These are phyloP conservation scores for Ormyrus pomaceus DNA, from an alignment of 2,888 invertebrate species.

Conservation along the genomic window DNA sequence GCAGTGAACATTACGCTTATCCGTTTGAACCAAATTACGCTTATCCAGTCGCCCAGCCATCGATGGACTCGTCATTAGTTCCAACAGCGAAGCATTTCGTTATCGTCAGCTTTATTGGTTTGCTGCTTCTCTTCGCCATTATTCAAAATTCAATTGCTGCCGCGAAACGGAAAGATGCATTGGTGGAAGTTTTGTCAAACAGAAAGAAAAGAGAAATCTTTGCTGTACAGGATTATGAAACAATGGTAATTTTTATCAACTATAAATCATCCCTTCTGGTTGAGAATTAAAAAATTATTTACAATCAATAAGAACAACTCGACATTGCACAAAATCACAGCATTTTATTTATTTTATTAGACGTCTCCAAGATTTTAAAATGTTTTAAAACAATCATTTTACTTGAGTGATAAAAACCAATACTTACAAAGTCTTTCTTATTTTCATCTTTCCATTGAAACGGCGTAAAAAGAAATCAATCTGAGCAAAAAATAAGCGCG, in stretches of 20 bases:
- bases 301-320: too few species aligned
- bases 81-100: constrained; percentile 70
- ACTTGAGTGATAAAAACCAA: too few species aligned
- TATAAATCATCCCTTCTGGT: too few species aligned
- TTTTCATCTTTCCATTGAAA: too few species aligned
- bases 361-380: too few species aligned
- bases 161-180: constrained; percentile 66
- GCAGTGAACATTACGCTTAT: constrained; percentile 63
- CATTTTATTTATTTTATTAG: too few species aligned
- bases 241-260: constrained; percentile 22
- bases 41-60: constrained; percentile 58
- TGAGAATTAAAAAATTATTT: too few species aligned
- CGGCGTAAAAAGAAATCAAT: too few species aligned
- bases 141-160: constrained; percentile 71
- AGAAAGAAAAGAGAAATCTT: constrained; percentile 67
- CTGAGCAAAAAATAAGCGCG: too few species aligned
- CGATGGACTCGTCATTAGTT: constrained; percentile 62
- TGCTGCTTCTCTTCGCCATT: constrained; percentile 71
- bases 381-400: too few species aligned
- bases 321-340: too few species aligned
- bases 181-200: constrained; percentile 67
- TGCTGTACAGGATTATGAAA: not conserved
- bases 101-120: constrained; percentile 72
- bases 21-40: constrained; percentile 60
- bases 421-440: too few species aligned